Percentiles rank a stretch among this genome's conserved stretches.
phyloP scores from a whole-genome alignment of 2,797 vertebrate genomes.

The Channa striata region DNA sequence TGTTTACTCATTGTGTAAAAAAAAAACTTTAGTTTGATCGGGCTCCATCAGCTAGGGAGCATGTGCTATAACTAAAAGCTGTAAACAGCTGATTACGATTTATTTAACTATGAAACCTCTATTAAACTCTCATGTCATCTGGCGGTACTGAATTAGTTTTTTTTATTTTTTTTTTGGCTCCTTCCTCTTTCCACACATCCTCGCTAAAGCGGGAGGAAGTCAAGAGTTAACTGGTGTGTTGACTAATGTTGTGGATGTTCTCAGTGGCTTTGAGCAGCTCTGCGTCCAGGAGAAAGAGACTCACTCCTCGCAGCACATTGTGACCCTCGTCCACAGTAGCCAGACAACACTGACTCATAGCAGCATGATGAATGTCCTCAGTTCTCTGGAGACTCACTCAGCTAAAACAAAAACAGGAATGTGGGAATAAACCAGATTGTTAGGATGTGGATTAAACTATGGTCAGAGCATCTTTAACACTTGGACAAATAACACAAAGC shows the following conservation, averaged over 20 bases:
- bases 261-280: conserved; percentile 57
- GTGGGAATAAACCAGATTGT: conserved; percentile 52
- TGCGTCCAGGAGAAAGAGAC: conserved; percentile 72
- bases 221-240: conserved; percentile 61
- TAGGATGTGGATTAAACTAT: conserved; percentile 57
- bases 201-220: conserved; percentile 45
- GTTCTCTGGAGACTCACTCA: conserved; percentile 70
- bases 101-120: background rate
- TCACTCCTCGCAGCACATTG: conserved; percentile 67
- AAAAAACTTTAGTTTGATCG: too few relatives aligned
- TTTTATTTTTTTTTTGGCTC: background rate
- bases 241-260: conserved; percentile 58
- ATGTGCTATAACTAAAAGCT: too few relatives aligned
- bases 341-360: conserved; percentile 82
- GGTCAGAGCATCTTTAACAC: conserved; percentile 64
- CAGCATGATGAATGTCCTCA: conserved; percentile 80
- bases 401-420: conserved; percentile 66
- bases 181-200: conserved; percentile 37
- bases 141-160: background rate
- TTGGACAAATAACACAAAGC: conserved; percentile 65
- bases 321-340: conserved; percentile 79
- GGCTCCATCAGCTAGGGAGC: too few relatives aligned
- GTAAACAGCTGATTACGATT: background rate
- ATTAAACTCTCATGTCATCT: background rate
- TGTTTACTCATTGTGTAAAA: background rate